Evolutionary conservation across 2,797 vertebrate species (phyloP), one percentile per base, ranked within the genome.

Genomic region (Coilia nasus): DNA sequence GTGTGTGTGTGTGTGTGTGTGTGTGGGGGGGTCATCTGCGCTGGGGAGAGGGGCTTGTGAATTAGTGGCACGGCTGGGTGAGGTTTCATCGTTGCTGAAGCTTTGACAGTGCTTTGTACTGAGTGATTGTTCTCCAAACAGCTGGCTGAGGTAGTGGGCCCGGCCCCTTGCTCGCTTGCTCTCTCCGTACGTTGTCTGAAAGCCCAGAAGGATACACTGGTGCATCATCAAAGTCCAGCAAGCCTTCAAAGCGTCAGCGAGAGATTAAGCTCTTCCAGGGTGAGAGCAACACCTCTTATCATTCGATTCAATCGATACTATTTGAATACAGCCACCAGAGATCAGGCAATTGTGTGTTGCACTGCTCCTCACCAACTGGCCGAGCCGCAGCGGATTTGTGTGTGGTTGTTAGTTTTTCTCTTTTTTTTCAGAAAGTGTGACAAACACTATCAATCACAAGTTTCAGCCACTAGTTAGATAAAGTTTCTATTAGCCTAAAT

Each of bases 401-500:
- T 54, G 50, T 54, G 50, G 7, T 2, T 54, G 50, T 54, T 9
- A 92, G 91, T 91, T 86, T 88, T 92, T 90, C 41, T 0, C 35
- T 75, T 41, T 71, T 67, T 67, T 62, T 62, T 9, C 64, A 83
- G 14, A 10, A 81, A 83, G 82, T 86, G 25, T 86, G 85, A 87
- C 83, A 89, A 82, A 87, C n/a, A 60, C 92, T 91, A 95, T 96
- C 95, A 95, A 95, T 96, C 94, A 94, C 92, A 95, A 95, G 95
- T 96, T 95, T 90, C 90, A 90, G 84, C 91, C 93, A 90, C 93
- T 94, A 91, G 93, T 94, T 93, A 94, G 93, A 94, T 94, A 91
- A 95, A 95, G 95, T 96, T 95, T 94, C 95, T 95, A 95, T 95
- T 95, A 94, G 92, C 91, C 92, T 95, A 96, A 96, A 96, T 96